Evolutionary conservation across 2,113 vertebrate species (phyloP).

Genomic region (Furnarius figulus): DNA sequence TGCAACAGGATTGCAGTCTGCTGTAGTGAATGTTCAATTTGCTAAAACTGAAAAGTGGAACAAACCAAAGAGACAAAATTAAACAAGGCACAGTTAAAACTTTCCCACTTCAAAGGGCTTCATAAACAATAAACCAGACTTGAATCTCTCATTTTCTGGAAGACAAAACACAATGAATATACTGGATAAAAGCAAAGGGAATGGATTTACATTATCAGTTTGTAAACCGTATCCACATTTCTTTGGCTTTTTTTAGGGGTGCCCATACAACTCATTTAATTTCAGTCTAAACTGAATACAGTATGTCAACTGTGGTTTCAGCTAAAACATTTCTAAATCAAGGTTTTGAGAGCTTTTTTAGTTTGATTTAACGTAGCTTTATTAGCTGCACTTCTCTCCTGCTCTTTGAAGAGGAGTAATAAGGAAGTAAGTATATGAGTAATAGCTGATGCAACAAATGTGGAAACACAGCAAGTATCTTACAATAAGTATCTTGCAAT

Average conservation of each 20-base stretch:
- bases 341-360: neutral
- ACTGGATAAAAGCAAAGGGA: neutral
- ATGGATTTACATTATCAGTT: neutral
- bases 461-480: neutral
- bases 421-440: neutral
- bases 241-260: neutral
- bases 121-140: neutral
- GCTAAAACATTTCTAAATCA: neutral
- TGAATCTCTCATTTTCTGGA: neutral
- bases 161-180: neutral
- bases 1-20: neutral
- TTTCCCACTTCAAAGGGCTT: neutral
- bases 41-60: neutral
- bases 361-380: neutral
- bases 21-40: neutral
- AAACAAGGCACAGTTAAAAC: neutral
- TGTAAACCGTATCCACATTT: neutral
- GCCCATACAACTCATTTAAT: neutral
- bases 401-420: neutral
- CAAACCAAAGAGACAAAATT: neutral
- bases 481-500: constrained; percentile 19
- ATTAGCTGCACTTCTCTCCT: neutral
- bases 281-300: neutral
- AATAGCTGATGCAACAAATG: neutral
- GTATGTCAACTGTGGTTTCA: neutral